phyloP scores from a whole-genome alignment of 2,888 invertebrate genomes.

The Prenolepis imparis region DNA sequence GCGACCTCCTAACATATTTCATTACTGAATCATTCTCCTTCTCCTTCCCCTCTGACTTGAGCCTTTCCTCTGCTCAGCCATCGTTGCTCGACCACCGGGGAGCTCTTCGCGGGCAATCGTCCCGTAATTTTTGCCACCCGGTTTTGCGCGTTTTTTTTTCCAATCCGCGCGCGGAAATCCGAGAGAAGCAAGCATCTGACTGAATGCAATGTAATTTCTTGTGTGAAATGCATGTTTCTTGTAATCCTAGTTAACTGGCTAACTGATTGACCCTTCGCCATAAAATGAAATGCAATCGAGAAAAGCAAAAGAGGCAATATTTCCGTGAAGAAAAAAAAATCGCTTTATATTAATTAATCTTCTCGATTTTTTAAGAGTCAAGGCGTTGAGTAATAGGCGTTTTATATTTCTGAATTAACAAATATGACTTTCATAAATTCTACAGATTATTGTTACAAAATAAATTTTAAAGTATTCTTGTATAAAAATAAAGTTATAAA shows the following conservation, averaged over 20 bases:
- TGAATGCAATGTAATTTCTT: background rate
- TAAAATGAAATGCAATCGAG: constrained; percentile 22
- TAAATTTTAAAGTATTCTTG: background rate
- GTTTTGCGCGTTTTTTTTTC: constrained; percentile 37
- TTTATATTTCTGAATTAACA: background rate
- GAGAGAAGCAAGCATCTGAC: constrained; percentile 21
- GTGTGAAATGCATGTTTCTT: constrained; percentile 7
- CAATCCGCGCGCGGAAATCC: constrained; percentile 29
- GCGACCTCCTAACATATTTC: constrained; percentile 79
- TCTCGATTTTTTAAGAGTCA: background rate
- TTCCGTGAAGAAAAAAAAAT: background rate
- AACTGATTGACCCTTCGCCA: background rate
- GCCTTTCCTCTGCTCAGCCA: background rate
- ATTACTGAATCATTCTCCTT: constrained; percentile 76
- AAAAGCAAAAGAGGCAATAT: background rate
- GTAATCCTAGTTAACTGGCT: constrained; percentile 15
- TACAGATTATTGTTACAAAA: background rate
- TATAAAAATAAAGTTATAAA: background rate
- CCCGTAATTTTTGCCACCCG: constrained; percentile 32
- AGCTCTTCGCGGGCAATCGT: constrained; percentile 43
- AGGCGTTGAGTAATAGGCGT: background rate
- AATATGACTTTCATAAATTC: background rate
- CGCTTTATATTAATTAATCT: constrained; percentile 1
- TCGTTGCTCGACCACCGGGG: constrained; percentile 54
- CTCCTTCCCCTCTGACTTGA: constrained; percentile 43